Evolutionary conservation across 2,797 vertebrate genomes (phyloP).

Genomic region (Petrocephalus sullivani): DNA sequence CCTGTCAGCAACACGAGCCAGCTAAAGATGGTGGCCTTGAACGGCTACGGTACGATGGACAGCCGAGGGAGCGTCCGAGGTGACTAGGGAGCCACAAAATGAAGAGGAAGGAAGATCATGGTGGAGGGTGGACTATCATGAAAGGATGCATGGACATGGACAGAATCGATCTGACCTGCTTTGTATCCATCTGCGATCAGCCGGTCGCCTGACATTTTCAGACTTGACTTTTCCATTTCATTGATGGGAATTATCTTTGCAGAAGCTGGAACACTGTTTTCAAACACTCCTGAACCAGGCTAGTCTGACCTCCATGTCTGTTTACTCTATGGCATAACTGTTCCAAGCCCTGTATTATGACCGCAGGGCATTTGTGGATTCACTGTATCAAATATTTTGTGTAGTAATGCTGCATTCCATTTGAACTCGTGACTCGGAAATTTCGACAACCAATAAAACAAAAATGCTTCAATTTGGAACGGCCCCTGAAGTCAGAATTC

Average conservation of each 20-base stretch:
- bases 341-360: not conserved
- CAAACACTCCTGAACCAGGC: not conserved
- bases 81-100: not conserved
- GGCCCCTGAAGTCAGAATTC: no score
- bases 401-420: not conserved
- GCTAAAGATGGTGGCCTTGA: slow-evolving; percentile 55
- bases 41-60: slow-evolving; percentile 66
- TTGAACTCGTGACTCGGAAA: no score
- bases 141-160: not conserved
- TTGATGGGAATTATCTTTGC: not conserved
- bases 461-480: no score
- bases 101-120: not conserved
- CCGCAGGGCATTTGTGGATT: not conserved
- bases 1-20: slow-evolving; percentile 36
- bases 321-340: not conserved
- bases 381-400: not conserved
- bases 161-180: not conserved
- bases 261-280: not conserved
- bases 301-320: not conserved
- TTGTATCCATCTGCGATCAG: not conserved
- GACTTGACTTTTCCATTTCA: not conserved
- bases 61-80: slow-evolving; percentile 12
- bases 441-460: no score
- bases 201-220: not conserved
- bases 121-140: not conserved